A percentile compares a stretch with the other conserved stretches of the same genome.
Conservation (phyloP, 2,113 vertebrate species). For the Otis tarda region DNA sequence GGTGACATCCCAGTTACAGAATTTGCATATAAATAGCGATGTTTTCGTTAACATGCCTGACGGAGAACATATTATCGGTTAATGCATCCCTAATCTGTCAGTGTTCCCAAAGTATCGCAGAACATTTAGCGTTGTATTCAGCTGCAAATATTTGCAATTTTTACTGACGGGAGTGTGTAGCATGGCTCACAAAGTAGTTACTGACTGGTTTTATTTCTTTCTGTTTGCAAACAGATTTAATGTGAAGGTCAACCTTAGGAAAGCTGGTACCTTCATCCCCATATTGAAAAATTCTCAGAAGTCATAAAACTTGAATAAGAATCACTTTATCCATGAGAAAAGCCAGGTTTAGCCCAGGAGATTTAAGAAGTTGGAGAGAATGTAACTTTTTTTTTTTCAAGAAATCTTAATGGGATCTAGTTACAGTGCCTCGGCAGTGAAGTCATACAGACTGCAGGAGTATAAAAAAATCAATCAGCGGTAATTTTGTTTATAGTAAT, state of each 20-base stretch:
- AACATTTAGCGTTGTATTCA: neutral
- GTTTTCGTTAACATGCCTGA: neutral
- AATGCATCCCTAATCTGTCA: neutral
- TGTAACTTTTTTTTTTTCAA: neutral
- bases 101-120: neutral
- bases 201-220: neutral
- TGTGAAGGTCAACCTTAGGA: neutral
- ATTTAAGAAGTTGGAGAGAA: neutral
- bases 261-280: neutral
- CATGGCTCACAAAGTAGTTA: accelerated
- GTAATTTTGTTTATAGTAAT: neutral
- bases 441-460: neutral
- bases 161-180: neutral
- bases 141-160: neutral
- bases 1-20: neutral
- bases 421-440: neutral
- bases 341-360: neutral
- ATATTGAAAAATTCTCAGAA: neutral
- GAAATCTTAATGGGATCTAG: neutral
- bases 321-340: neutral
- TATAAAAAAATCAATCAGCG: neutral
- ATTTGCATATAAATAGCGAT: neutral
- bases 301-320: neutral
- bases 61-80: neutral
- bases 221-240: neutral